A percentile compares a stretch with the other conserved stretches of the same genome.
Evolutionary conservation across 2,888 invertebrate species (phyloP).

Genomic region (Teleiodes luculella): DNA sequence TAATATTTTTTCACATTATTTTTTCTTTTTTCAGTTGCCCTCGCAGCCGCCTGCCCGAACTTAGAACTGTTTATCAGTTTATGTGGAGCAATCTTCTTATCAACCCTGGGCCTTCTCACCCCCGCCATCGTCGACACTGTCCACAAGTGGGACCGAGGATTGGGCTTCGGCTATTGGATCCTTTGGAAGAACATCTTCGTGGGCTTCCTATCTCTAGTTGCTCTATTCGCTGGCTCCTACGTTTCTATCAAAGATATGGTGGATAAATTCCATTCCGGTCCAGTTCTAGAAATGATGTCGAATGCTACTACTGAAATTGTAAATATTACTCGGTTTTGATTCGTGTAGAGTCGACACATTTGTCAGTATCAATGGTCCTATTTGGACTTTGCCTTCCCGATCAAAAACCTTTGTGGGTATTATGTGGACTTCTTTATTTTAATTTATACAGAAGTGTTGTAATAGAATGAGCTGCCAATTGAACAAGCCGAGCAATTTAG

Average conservation of each 20-base stretch:
- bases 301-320: conserved; percentile 20
- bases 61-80: conserved; percentile 92
- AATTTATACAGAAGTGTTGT: too few species aligned
- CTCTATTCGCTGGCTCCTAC: conserved; percentile 63
- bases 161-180: conserved; percentile 83
- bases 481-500: too few species aligned
- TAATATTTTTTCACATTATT: conserved; percentile 67
- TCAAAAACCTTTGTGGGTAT: too few species aligned
- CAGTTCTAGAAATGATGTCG: conserved; percentile 11
- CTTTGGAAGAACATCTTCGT: conserved; percentile 82
- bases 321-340: conserved; percentile 2
- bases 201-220: conserved; percentile 51
- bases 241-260: conserved; percentile 58
- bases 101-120: conserved; percentile 84
- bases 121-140: conserved; percentile 87
- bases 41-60: conserved; percentile 89
- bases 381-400: too few species aligned
- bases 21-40: conserved; percentile 84
- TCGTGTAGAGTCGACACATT: neutral
- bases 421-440: too few species aligned
- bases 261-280: conserved; percentile 38
- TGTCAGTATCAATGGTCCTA: too few species aligned
- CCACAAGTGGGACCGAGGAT: conserved; percentile 80
- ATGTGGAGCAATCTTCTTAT: conserved; percentile 89
- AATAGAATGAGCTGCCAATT: too few species aligned